Evolutionary conservation across 2,113 vertebrate species (phyloP), one percentile per base, ranked within the genome.

Genomic region (Atlantisia rogersi): DNA sequence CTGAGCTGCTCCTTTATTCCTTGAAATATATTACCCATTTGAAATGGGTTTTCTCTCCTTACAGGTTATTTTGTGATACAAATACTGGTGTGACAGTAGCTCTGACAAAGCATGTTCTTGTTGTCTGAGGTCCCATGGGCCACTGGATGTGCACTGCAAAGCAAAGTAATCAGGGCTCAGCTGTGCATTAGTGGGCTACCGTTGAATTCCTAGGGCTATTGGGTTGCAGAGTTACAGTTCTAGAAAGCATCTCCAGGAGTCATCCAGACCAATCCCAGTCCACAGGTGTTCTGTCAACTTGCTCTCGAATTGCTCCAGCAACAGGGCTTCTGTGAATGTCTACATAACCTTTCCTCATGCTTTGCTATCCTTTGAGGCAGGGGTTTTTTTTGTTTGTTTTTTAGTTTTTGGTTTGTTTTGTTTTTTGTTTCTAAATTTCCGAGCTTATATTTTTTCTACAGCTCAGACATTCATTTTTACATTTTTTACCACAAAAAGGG

Each of bases 91-190:
- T 62, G 63, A 60, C 28, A 64, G 29, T 11, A 60, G 28, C 44
- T 52, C 42, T 10, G 11, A 69, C 56, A 70, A 84, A 79, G 50
- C 9, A 12, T 15, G 11, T 31, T 42, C 46, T 39, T 31, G 39
- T 12, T 69, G 13, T 58, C 53, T 70, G 44, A 71, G 26, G 63
- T 18, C 22, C 21, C 6, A 3, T 4, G 7, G 44, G 8, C 15
- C 21, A 3, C 44, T 42, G 52, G 18, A 24, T 1, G 2, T 5
- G 14, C 19, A 9, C 3, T 1, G 1, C n/a, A 46, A 15, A 37
- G 46, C 20, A 68, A 39, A 83, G n/a, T 40, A 31, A 37, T 6
- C 25, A 50, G 52, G 28, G n/a, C 16, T 28, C 3, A 0, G 21
- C 15, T 29, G 63, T 39, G 59, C 11, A 1, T 35, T 17, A 18